A percentile compares a stretch with the other conserved stretches of the same genome.
Conservation (phyloP, 2,113 vertebrate genomes). For the Pelobates fuscus region DNA sequence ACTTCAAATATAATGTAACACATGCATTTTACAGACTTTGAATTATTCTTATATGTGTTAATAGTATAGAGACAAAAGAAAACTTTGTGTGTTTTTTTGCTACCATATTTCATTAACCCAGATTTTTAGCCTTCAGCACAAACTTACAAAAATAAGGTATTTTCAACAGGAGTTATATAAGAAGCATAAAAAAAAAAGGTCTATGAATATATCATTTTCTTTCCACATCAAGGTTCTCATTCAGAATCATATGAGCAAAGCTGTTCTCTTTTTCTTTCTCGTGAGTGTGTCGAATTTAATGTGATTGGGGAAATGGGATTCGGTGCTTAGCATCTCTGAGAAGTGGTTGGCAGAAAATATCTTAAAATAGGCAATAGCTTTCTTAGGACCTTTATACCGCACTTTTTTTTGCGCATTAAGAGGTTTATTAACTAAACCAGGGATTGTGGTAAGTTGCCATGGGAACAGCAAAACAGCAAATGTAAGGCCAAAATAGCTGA, state of each 20-base stretch:
- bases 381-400: not conserved
- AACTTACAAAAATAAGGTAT: not conserved
- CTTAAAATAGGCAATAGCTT: constrained; percentile 4
- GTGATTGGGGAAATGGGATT: constrained; percentile 35
- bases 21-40: not conserved
- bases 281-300: constrained; percentile 15
- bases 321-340: constrained; percentile 3
- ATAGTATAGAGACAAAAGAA: not conserved
- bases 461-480: no score
- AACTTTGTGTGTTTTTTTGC: not conserved
- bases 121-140: not conserved
- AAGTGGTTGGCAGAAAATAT: not conserved
- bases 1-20: not conserved
- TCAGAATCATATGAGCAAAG: not conserved
- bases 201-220: constrained; percentile 21
- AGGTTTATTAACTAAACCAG: no score
- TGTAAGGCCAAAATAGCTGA: no score
- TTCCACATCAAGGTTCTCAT: not conserved
- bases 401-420: no score
- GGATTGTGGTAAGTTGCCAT: no score
- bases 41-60: not conserved
- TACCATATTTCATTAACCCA: not conserved
- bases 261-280: constrained; percentile 1
- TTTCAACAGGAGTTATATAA: constrained; percentile 18
- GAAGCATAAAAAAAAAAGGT: no score